These are phyloP conservation scores for Hestina assimilis DNA, from an alignment of 1,140 invertebrate species.

Conservation along the genomic window DNA sequence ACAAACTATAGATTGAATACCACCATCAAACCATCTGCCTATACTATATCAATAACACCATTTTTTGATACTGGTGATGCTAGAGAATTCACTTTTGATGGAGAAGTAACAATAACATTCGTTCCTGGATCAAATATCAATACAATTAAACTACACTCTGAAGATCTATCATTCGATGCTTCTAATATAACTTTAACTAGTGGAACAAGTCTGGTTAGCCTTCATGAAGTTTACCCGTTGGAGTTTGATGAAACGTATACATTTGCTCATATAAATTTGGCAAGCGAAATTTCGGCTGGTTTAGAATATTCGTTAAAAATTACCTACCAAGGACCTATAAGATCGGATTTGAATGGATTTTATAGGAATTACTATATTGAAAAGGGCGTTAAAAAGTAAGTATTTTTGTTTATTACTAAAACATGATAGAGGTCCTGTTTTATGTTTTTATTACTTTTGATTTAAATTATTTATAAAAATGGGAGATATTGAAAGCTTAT, in stretches of 20 bases:
- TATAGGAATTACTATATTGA: conserved; percentile 87
- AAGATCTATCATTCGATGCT: conserved; percentile 77
- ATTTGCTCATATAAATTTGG: conserved; percentile 62
- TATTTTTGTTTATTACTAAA: conserved; percentile 23
- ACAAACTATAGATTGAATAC: conserved; percentile 80
- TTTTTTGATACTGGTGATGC: conserved; percentile 77
- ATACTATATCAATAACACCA: conserved; percentile 81
- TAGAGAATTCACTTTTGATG: conserved; percentile 80
- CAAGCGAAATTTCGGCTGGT: conserved; percentile 39
- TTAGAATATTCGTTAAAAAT: conserved; percentile 71
- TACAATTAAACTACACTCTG: conserved; percentile 82
- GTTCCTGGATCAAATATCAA: conserved; percentile 41
- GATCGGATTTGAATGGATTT: conserved; percentile 85
- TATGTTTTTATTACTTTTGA: not conserved
- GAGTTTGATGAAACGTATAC: conserved; percentile 54
- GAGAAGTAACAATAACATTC: conserved; percentile 79
- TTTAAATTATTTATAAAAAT: not conserved
- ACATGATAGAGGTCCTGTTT: too few relatives aligned
- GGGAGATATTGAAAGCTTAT: not conserved
- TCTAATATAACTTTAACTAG: conserved; percentile 52
- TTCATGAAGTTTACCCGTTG: conserved; percentile 38
- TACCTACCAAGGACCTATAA: conserved; percentile 76
- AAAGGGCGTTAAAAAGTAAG: conserved; percentile 68
- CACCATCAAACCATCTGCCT: conserved; percentile 81
- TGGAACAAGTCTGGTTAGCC: conserved; percentile 34